phyloP scores from a whole-genome alignment of 2,797 vertebrate species.

The Mastacembelus armatus region DNA sequence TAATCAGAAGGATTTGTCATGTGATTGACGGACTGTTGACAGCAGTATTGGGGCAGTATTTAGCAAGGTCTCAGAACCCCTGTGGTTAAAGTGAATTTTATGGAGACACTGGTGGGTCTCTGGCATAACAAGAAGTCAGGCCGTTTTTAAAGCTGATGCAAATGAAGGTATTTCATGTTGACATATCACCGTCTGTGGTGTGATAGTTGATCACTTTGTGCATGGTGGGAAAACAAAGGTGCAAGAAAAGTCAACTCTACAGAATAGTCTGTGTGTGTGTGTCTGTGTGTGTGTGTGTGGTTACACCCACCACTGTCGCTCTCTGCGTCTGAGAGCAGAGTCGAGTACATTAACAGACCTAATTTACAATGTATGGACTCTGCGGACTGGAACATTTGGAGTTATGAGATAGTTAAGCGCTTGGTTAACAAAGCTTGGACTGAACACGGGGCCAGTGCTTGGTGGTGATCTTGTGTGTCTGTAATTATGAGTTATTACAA shows the following conservation, averaged over 20 bases:
- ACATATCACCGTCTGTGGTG: conserved; percentile 81
- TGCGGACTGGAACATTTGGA: conserved; percentile 77
- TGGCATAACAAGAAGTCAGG: conserved; percentile 83
- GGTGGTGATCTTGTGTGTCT: conserved; percentile 60
- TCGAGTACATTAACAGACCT: conserved; percentile 78
- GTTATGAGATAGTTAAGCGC: conserved; percentile 79
- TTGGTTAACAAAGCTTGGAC: conserved; percentile 79
- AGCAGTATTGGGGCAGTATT: conserved; percentile 86
- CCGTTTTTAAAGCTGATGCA: conserved; percentile 82
- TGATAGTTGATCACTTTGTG: conserved; percentile 85
- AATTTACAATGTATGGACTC: conserved; percentile 83
- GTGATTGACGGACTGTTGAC: conserved; percentile 88
- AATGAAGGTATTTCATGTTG: conserved; percentile 85
- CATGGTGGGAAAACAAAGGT: conserved; percentile 74
- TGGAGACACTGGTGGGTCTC: conserved; percentile 84
- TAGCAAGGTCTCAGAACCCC: conserved; percentile 86
- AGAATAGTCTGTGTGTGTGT: conserved; percentile 35
- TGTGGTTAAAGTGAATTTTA: conserved; percentile 86
- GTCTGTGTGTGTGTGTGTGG: conserved; percentile 53
- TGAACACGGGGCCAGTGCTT: conserved; percentile 63
- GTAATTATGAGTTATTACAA: conserved; percentile 62
- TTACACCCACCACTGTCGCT: conserved; percentile 67
- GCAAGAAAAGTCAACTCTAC: conserved; percentile 52
- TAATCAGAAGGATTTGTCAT: conserved; percentile 81
- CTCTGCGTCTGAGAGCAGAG: conserved; percentile 61